Evolutionary conservation across 2,113 vertebrate genomes (phyloP).

Genomic region (Actenoides hombroni): DNA sequence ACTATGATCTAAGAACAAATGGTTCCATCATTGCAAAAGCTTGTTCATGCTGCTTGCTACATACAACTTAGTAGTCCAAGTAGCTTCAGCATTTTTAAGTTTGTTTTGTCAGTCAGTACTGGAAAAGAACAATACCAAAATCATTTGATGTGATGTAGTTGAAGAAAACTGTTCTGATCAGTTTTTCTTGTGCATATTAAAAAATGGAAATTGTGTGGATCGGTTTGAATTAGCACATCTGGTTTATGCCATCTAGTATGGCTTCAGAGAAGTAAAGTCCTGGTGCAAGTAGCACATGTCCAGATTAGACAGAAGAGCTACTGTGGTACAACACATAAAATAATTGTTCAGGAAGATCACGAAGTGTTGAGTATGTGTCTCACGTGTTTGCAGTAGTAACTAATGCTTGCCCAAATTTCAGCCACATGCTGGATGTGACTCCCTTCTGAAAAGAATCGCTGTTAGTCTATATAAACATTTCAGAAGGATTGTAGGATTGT

Average conservation of each 20-base stretch:
- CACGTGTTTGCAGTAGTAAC: neutral
- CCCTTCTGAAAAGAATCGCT: neutral
- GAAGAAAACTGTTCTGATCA: neutral
- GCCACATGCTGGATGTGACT: neutral
- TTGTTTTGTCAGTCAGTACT: neutral
- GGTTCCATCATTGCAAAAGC: neutral
- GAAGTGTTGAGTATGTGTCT: neutral
- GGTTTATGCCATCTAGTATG: neutral
- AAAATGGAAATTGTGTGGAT: neutral
- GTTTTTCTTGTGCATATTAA: neutral
- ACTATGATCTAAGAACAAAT: neutral
- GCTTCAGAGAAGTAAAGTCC: neutral
- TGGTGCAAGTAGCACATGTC: neutral
- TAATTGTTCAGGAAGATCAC: neutral
- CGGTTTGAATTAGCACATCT: neutral
- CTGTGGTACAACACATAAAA: neutral
- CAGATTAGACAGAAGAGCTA: neutral
- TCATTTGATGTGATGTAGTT: neutral
- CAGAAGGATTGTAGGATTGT: neutral
- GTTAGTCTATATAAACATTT: neutral
- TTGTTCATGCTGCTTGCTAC: neutral
- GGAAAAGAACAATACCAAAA: neutral
- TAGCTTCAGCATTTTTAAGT: neutral
- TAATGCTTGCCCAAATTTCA: neutral
- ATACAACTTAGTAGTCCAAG: neutral